A percentile compares a stretch with the other conserved stretches of the same genome.
Conservation (phyloP, 2,113 vertebrate species). For the Vimba vimba region DNA sequence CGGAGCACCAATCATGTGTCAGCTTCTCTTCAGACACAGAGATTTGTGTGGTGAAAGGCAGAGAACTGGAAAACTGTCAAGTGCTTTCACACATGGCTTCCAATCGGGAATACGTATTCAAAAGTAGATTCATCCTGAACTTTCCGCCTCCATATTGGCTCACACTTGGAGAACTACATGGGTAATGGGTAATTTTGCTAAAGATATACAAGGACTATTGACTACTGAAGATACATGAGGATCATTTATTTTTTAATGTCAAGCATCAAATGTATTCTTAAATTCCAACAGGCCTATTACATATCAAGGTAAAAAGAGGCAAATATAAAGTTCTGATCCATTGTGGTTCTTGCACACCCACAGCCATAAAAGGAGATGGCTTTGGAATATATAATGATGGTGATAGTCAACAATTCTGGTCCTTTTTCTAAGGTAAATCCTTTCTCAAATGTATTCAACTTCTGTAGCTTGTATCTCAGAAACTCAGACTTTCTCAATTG, state of each 20-base stretch:
- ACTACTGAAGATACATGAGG: not conserved
- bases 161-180: not conserved
- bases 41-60: conserved; percentile 43
- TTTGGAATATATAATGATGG: not conserved
- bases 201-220: not conserved
- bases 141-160: not conserved
- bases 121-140: not conserved
- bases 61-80: conserved; percentile 40
- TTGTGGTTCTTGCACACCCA: not conserved
- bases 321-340: not conserved
- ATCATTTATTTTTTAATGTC: not conserved
- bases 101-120: not conserved
- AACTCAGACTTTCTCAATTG: not conserved
- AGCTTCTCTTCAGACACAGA: conserved; percentile 40
- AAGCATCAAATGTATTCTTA: not conserved
- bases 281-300: not conserved
- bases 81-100: conserved; percentile 48
- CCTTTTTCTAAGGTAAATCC: no score
- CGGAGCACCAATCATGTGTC: conserved; percentile 35
- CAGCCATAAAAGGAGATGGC: not conserved
- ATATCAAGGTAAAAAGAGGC: not conserved
- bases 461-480: not conserved
- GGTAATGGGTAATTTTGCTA: not conserved
- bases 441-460: no score
- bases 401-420: not conserved